Evolutionary conservation across 2,888 invertebrate species (phyloP).

Genomic region (Neoascia interrupta): DNA sequence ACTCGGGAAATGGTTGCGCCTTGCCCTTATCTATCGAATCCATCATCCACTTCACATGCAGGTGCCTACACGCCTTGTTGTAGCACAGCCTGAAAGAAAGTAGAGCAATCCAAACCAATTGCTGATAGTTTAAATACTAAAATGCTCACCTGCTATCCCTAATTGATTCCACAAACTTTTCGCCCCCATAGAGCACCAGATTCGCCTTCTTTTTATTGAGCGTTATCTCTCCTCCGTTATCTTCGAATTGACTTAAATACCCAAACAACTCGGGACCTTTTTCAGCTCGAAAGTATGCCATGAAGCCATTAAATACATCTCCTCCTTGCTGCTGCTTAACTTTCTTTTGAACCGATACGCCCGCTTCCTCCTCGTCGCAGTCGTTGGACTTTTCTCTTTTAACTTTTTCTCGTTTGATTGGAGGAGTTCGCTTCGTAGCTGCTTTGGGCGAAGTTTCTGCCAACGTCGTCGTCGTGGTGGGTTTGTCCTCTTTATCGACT

Average conservation of each 20-base stretch:
- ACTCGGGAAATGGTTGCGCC: constrained; percentile 73
- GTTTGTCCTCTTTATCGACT: constrained; percentile 26
- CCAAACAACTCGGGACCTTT: not conserved
- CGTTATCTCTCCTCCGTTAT: constrained; percentile 73
- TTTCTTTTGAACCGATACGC: constrained; percentile 12
- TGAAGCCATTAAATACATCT: constrained; percentile 56
- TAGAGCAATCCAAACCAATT: not conserved
- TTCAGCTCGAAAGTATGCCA: constrained; percentile 47
- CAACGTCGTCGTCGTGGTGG: not conserved
- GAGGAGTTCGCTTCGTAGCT: not conserved
- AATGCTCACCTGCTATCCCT: constrained; percentile 50
- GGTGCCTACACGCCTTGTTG: constrained; percentile 74
- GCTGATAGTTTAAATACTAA: not conserved
- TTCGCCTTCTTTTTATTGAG: constrained; percentile 73
- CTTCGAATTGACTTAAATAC: constrained; percentile 46
- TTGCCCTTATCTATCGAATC: constrained; percentile 72
- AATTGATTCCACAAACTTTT: constrained; percentile 48
- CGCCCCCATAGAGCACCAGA: constrained; percentile 54
- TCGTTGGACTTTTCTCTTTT: constrained; percentile 51
- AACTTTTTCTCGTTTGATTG: constrained; percentile 26
- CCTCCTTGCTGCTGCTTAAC: constrained; percentile 21
- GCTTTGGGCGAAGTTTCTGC: too few species aligned
- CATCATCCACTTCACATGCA: constrained; percentile 75
- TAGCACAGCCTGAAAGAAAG: constrained; percentile 73
- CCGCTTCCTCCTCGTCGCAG: constrained; percentile 25